Percentiles rank a stretch among this genome's conserved stretches.
phyloP scores from a whole-genome alignment of 2,113 vertebrate species.

The Psilopsiagon aymara region DNA sequence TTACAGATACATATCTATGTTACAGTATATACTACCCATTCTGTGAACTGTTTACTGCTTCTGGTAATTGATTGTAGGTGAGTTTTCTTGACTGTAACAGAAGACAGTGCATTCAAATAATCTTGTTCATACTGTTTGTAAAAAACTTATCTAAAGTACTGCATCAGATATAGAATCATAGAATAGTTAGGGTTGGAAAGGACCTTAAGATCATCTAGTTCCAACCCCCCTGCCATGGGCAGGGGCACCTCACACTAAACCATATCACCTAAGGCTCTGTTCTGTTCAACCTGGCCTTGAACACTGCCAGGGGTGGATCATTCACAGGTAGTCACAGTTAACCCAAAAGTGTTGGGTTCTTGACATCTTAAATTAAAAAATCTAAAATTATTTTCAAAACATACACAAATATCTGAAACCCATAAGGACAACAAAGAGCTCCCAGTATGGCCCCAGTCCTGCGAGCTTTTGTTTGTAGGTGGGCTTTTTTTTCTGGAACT shows the following conservation, averaged over 20 bases:
- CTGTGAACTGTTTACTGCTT: not conserved
- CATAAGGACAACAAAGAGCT: not conserved
- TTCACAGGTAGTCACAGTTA: not conserved
- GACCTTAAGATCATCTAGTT: no score
- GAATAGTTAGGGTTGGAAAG: no score
- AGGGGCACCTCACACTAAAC: no score
- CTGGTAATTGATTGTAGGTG: not conserved
- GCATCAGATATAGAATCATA: not conserved
- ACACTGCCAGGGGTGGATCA: no score
- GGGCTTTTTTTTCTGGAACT: not conserved
- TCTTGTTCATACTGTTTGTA: not conserved
- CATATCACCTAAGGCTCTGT: no score
- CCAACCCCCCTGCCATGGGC: no score
- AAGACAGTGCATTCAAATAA: not conserved
- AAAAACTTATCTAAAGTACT: not conserved
- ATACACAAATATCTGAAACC: not conserved
- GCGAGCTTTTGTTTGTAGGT: not conserved
- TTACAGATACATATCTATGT: not conserved
- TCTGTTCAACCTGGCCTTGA: no score
- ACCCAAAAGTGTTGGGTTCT: not conserved
- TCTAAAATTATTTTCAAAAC: not conserved
- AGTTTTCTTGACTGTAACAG: not conserved
- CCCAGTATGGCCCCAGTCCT: not conserved
- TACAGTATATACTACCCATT: not conserved
- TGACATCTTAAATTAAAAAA: not conserved